Percentiles rank a stretch among this genome's conserved stretches.
Evolutionary conservation across 64 coral and sea anemone genomes (phyloP).

Genomic region (Montipora cactus): DNA sequence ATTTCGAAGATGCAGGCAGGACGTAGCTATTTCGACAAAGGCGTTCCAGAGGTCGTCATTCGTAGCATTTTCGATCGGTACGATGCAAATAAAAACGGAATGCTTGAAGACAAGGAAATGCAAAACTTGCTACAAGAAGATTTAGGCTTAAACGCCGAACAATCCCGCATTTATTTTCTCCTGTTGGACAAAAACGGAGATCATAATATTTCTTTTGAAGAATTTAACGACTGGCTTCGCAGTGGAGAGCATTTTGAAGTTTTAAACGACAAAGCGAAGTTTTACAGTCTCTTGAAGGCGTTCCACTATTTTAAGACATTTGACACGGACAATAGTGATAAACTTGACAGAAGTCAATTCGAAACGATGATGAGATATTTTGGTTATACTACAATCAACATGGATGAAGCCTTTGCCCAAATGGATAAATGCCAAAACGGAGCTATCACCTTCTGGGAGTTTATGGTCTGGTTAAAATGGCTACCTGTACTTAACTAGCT

Average conservation of each 20-base stretch:
- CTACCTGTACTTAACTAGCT: conserved; percentile 19
- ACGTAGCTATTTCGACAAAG: conserved; percentile 55
- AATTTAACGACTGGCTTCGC: conserved; percentile 53
- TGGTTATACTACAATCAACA: conserved; percentile 15
- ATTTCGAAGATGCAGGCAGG: conserved; percentile 30
- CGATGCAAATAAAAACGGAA: conserved; percentile 38
- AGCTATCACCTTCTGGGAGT: conserved; percentile 51
- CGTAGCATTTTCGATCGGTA: conserved; percentile 53
- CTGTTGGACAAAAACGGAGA: conserved; percentile 59
- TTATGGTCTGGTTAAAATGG: conserved; percentile 53
- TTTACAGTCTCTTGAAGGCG: conserved; percentile 6
- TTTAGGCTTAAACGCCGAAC: conserved; percentile 26
- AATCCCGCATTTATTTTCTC: conserved; percentile 13
- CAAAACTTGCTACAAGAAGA: conserved; percentile 13
- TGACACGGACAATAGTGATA: conserved; percentile 32
- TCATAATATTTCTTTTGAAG: conserved; percentile 50
- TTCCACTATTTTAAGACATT: conserved; percentile 28
- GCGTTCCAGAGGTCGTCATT: conserved; percentile 12
- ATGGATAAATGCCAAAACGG: conserved; percentile 42
- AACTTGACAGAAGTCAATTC: conserved; percentile 32
- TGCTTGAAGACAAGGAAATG: conserved; percentile 44
- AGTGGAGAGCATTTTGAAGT: conserved; percentile 44
- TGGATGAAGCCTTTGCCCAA: conserved; percentile 29
- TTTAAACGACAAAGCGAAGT: conserved; percentile 37
- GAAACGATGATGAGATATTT: conserved; percentile 49